A percentile compares a stretch with the other conserved stretches of the same genome.
phyloP scores from a whole-genome alignment of 2,888 invertebrate genomes.

The Pilophorus perplexus region DNA sequence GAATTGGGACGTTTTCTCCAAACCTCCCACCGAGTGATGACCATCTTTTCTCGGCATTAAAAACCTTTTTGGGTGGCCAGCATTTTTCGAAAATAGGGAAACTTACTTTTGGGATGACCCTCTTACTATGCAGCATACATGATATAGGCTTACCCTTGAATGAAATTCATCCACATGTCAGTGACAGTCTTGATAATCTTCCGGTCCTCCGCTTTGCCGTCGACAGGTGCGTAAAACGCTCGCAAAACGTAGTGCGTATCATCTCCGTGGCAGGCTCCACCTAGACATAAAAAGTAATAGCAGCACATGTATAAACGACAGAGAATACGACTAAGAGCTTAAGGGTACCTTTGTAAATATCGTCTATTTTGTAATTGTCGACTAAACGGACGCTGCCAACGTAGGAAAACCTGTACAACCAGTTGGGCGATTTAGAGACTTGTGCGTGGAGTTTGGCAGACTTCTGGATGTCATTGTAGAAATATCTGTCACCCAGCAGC shows the following conservation, averaged over 20 bases:
- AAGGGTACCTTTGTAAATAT: conserved; percentile 32
- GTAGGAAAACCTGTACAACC: conserved; percentile 33
- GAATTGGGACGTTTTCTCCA: no score
- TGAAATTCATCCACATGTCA: conserved; percentile 15
- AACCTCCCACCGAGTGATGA: no score
- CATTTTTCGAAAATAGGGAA: no score
- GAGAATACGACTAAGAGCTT: background rate
- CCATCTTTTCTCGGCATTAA: no score
- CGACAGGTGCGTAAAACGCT: conserved; percentile 15
- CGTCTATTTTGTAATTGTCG: background rate
- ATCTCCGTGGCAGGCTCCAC: conserved; percentile 22
- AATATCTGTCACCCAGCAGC: conserved; percentile 33
- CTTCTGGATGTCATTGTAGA: conserved; percentile 28
- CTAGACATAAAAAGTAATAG: background rate
- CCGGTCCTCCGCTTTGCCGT: background rate
- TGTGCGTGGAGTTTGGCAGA: conserved; percentile 25
- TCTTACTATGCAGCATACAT: background rate
- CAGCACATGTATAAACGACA: background rate
- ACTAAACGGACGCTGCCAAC: conserved; percentile 13
- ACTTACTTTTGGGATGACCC: no score
- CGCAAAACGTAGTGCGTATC: conserved; percentile 7
- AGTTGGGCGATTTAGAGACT: conserved; percentile 14
- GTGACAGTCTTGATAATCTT: conserved; percentile 11
- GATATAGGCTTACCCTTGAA: conserved; percentile 5
- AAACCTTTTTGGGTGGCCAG: no score